Percentiles rank a stretch among this genome's conserved stretches.
phyloP scores from a whole-genome alignment of 2,888 invertebrate species.

The Campoletis raptor region DNA sequence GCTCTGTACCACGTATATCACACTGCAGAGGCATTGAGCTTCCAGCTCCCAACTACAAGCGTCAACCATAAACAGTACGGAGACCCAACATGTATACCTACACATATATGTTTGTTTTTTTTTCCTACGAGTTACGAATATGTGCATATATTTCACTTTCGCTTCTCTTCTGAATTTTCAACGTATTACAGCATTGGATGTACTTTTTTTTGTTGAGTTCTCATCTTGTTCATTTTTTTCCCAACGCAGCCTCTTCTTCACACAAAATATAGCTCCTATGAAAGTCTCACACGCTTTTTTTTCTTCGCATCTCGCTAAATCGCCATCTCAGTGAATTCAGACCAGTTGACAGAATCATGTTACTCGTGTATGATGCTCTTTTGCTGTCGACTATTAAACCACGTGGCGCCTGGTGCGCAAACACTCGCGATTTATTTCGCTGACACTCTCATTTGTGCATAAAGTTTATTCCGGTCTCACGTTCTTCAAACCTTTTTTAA shows the following conservation, averaged over 20 bases:
- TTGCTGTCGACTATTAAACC: slow-evolving; percentile 56
- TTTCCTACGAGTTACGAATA: slow-evolving; percentile 37
- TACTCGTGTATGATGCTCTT: slow-evolving; percentile 32
- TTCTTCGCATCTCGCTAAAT: slow-evolving; percentile 42
- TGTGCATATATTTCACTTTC: slow-evolving; percentile 74
- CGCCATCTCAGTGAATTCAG: slow-evolving; percentile 64
- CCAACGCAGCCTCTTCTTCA: slow-evolving; percentile 45
- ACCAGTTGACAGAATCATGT: slow-evolving; percentile 60
- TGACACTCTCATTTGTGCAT: slow-evolving; percentile 7
- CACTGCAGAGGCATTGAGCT: slow-evolving; percentile 67
- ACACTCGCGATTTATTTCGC: slow-evolving; percentile 46
- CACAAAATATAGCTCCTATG: slow-evolving; percentile 27
- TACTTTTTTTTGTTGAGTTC: slow-evolving; percentile 62
- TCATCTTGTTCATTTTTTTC: slow-evolving; percentile 53
- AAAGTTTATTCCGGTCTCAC: slow-evolving; percentile 60
- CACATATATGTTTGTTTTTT: slow-evolving; percentile 18
- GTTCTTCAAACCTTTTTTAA: slow-evolving; percentile 48
- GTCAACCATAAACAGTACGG: slow-evolving; percentile 36
- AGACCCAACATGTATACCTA: slow-evolving; percentile 9
- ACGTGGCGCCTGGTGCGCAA: slow-evolving; percentile 61
- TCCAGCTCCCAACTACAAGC: slow-evolving; percentile 45
- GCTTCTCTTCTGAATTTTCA: slow-evolving; percentile 84
- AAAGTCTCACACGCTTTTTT: slow-evolving; percentile 60
- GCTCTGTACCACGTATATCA: slow-evolving; percentile 74
- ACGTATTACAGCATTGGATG: slow-evolving; percentile 58